Conservation (phyloP, 2,888 invertebrate genomes). For the Pyrochroa serraticornis region DNA sequence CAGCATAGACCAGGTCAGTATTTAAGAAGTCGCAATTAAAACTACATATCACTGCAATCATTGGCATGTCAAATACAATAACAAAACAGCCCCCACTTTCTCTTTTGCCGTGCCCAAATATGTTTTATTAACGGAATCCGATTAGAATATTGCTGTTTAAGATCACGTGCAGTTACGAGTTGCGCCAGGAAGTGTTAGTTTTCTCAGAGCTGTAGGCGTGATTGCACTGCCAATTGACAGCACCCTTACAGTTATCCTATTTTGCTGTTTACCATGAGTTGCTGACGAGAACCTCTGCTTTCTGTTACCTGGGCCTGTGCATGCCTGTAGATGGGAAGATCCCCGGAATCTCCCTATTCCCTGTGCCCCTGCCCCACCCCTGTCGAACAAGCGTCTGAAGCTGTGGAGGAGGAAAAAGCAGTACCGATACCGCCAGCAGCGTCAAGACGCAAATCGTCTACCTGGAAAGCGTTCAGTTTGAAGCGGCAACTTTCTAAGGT, state of each 20-base stretch:
- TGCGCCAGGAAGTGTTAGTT: slow-evolving; percentile 31
- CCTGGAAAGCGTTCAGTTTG: slow-evolving; percentile 80
- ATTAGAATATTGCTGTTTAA: slow-evolving; percentile 29
- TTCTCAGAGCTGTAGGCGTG: slow-evolving; percentile 25
- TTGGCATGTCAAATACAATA: slow-evolving; percentile 20
- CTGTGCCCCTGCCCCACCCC: slow-evolving; percentile 58
- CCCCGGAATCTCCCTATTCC: slow-evolving; percentile 55
- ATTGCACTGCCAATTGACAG: slow-evolving; percentile 34
- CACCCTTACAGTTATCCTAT: slow-evolving; percentile 40
- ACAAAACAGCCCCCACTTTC: slow-evolving; percentile 2
- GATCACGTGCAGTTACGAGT: slow-evolving; percentile 19
- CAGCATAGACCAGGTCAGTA: slow-evolving; percentile 86
- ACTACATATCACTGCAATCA: slow-evolving; percentile 3
- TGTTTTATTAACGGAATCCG: slow-evolving; percentile 7
- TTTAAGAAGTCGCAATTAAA: neutral
- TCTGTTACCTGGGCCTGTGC: slow-evolving; percentile 51
- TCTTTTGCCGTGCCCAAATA: slow-evolving; percentile 8
- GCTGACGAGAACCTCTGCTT: slow-evolving; percentile 47
- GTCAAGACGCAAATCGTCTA: slow-evolving; percentile 66
- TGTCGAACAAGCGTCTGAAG: slow-evolving; percentile 60
- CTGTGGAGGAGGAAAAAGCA: slow-evolving; percentile 53
- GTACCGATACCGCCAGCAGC: slow-evolving; percentile 53
- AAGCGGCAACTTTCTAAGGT: slow-evolving; percentile 83
- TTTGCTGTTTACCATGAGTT: slow-evolving; percentile 51
- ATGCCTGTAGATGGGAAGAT: slow-evolving; percentile 56